These are phyloP conservation scores for Nephrotoma guestfalica DNA, from an alignment of 2,888 invertebrate genomes.

Conservation along the genomic window DNA sequence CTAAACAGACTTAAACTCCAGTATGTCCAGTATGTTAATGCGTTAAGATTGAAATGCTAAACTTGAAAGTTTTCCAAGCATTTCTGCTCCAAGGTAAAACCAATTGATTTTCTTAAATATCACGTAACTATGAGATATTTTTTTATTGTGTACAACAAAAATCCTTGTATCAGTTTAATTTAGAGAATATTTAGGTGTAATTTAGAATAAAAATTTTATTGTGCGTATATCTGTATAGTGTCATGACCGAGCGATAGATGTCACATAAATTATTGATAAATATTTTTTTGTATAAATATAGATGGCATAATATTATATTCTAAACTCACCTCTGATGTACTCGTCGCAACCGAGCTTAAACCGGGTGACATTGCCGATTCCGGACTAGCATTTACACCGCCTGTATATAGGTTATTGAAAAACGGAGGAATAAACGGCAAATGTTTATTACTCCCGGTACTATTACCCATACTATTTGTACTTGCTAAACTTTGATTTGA, in stretches of 20 bases:
- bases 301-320: background rate
- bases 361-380: slow-evolving; percentile 51
- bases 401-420: slow-evolving; percentile 34
- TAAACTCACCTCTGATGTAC: slow-evolving; percentile 57
- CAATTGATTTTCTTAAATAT: background rate
- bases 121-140: background rate
- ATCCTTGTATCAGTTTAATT: background rate
- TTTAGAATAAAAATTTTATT: background rate
- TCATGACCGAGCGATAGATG: background rate
- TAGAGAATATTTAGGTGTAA: background rate
- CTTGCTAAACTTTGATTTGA: slow-evolving; percentile 2
- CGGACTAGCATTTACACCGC: slow-evolving; percentile 34
- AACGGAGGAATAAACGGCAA: slow-evolving; percentile 11
- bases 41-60: background rate
- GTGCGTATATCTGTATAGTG: background rate
- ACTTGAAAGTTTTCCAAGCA: background rate
- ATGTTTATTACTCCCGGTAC: slow-evolving; percentile 6
- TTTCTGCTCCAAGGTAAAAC: background rate
- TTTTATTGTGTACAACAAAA: background rate
- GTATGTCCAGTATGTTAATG: background rate
- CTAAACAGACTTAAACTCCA: background rate
- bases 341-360: slow-evolving; percentile 62
- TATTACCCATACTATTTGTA: slow-evolving; percentile 3
- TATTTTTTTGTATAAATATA: background rate
- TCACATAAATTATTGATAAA: background rate